Evolutionary conservation across 2,113 vertebrate genomes (phyloP), one percentile per base, ranked within the genome.

Genomic region (Carlito syrichta): DNA sequence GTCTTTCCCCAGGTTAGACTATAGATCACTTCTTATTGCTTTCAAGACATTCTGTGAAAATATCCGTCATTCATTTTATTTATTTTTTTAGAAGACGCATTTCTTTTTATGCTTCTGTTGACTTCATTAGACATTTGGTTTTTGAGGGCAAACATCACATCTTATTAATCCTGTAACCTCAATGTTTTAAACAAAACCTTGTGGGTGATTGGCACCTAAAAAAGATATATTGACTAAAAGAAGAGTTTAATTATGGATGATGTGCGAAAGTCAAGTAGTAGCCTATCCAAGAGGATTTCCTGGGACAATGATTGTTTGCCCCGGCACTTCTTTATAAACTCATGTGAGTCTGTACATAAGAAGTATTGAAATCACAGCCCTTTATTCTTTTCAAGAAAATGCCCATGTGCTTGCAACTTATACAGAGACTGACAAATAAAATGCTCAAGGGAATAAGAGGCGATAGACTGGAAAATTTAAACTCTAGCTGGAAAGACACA

Each of bases 381-480:
- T 66, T 85, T 23, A 32, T 58, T 95, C 25, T 54, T 85, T 62
- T 71, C 50, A 68, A 71, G 92, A 86, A 84, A 83, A 60, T 66
- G 35, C 86, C 79, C 22, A 13, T 62, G 43, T 32, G 25, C 54
- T 78, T 93, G 73, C 35, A 63, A 86, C 52, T 95, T 60, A 40
- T 32, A 91, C 30, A 62, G 38, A 87, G 45, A 92, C 58, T 85
- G 68, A 86, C 74, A 94, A 89, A 79, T 84, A 90, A 85, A 96
- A 95, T 58, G 50, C 88, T 90, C 93, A 84, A 92, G 95, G 91
- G 85, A 45, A 87, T 92, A 69, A 94, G 66, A 94, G 76, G 76
- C 17, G 45, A 91, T 77, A 97, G 96, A 96, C 85, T 92, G 69
- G 84, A 96, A 97, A 97, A 90, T 95, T 92, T 87, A 63, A 89